Base-by-base conservation (phyloP, 2,888 invertebrate species). In the Erebia aethiops region DNA sequence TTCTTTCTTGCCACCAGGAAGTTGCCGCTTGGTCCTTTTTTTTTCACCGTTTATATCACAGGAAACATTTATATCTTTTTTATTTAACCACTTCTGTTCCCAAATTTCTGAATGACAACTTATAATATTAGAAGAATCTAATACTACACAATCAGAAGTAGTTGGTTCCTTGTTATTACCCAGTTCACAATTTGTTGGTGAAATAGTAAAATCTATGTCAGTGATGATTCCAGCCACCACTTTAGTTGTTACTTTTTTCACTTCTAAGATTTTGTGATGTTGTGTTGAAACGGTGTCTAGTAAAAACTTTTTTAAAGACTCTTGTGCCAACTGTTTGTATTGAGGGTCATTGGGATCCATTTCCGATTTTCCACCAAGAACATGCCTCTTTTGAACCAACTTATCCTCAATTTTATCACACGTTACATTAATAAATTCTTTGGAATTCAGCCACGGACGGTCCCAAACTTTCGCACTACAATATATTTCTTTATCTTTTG, bases 391-490 rank as follows among this genome's bases (percentile, higher is more conserved):
- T 8, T 43, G 52, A 13, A 26, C 26, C 26, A 13, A 11, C 13
- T 57, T 57, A 1, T 13, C 18, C 1, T 14, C 14, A 26, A 16
- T 67, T 11, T 76, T 57, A 58, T 70, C 63, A 16, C 83, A 83
- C 2, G 64, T 65, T 0, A 81, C 81, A 3, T 73, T 64, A n/a
- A 82, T 78, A 35, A 35, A 35, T 62, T 94, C 83, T 75, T 86
- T 85, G 1, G 85, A 87, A 0, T 81, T 74, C 16, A 94, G 54
- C 96, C 95, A 96, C 0, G 92, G 86, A 67, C 88, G 90, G 26
- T 95, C 93, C 95, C 95, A 95, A 52, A 95, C 87, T 46, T 84
- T 76, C 35, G 95, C 87, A 43, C 85, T 72, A 75, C 95, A 95
- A 18, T 66, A 72, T 4, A 79, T 74, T 4, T 67, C 58, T 90